Base-by-base conservation (phyloP, 2,888 invertebrate species). In the Cantharis lateralis region DNA sequence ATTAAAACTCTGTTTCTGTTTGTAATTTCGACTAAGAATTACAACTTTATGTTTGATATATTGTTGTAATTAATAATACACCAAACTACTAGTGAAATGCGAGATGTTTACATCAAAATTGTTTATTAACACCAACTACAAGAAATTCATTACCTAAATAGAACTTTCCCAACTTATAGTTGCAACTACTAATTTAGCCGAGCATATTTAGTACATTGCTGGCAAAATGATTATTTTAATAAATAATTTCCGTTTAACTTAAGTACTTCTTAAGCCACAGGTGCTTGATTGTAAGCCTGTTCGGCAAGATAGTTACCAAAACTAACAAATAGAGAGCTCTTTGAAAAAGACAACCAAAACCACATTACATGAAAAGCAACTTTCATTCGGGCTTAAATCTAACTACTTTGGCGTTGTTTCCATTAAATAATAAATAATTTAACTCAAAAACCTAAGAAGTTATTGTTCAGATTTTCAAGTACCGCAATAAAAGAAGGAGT, bases 51-150 rank as follows among this genome's bases (percentile, higher is more conserved):
- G 71, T 77, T 77, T 74, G 74, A 77, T 77, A 74, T 77, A 77
- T 77, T 18, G 70, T 74, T 70, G 74, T 77, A 77, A 77, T 77
- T 77, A 77, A 74, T 77, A 77, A 74, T 66, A 66, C 16, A 24
- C 24, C 64, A 66, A 66, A 66, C 18, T 74, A 74, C 48, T 48
- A 48, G 48, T 48, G 48, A 48, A 48, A 48, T 48, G 48, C 48
- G n/a, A 48, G 48, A 48, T 48, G 48, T n/a, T 48, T 48, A 48
- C 48, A 48, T 48, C 48, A 48, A 48, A 48, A 48, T 48, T 48
- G 48, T 48, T 48, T 48, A 48, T 48, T 48, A 48, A 48, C 48
- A 48, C 48, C 48, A 48, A 48, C 48, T 48, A 48, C 48, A 48
- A 48, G 48, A 48, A 48, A 48, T 48, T 48, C 48, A 48, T 48